phyloP scores from a whole-genome alignment of 92 coral and sea anemone genomes.

The Scolanthus callimorphus region DNA sequence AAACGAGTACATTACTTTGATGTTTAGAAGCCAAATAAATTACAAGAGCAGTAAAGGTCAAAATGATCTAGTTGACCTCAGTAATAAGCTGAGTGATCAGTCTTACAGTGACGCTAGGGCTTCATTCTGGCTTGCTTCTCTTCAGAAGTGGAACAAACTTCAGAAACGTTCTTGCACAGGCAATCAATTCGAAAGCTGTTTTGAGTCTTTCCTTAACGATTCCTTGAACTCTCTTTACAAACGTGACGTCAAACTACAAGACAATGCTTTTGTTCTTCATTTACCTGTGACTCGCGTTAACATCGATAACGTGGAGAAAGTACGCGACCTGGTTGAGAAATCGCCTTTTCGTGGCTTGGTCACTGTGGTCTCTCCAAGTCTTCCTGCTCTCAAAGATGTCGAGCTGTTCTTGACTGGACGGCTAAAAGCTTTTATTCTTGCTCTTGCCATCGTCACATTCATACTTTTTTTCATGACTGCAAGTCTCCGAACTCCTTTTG shows the following conservation, averaged over 20 bases:
- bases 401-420: constrained; percentile 4
- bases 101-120: constrained; percentile 13
- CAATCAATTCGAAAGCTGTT: constrained; percentile 19
- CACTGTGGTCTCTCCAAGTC: constrained; percentile 12
- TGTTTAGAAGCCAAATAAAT: too few relatives aligned
- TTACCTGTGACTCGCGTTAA: constrained; percentile 11
- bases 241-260: constrained; percentile 11
- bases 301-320: constrained; percentile 8
- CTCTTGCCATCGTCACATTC: constrained; percentile 8
- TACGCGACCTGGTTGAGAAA: not conserved
- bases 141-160: constrained; percentile 24
- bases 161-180: constrained; percentile 10
- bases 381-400: constrained; percentile 23
- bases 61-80: constrained; percentile 1
- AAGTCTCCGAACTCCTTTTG: constrained; percentile 31
- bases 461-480: constrained; percentile 12
- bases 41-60: constrained; percentile 12
- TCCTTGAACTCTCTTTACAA: constrained; percentile 8
- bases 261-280: constrained; percentile 8
- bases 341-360: not conserved
- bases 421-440: constrained; percentile 14
- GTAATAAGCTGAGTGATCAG: constrained; percentile 5
- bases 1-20: too few relatives aligned
- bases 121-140: constrained; percentile 27
- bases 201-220: constrained; percentile 16